Percentiles rank a stretch among this genome's conserved stretches.
Conservation (phyloP, 92 coral and sea anemone genomes). For the Virgularia gustaviana region DNA sequence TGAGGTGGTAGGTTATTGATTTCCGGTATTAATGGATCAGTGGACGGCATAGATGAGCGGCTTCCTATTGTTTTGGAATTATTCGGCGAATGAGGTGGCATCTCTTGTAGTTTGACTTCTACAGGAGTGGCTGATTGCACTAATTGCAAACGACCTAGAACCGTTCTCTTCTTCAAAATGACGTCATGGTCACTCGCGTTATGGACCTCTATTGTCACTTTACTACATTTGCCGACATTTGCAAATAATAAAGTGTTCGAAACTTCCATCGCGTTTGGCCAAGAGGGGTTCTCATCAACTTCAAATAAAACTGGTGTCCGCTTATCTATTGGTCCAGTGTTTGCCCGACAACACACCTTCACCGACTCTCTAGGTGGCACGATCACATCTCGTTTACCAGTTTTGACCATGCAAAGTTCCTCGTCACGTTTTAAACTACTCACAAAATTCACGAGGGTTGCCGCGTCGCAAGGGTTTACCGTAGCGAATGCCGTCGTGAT, state of each 20-base stretch:
- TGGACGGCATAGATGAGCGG: too few relatives aligned
- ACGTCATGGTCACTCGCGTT: too few relatives aligned
- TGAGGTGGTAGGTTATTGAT: constrained; percentile 37
- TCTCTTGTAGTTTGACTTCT: too few relatives aligned
- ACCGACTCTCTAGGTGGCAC: constrained; percentile 11
- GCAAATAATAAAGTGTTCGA: constrained; percentile 33
- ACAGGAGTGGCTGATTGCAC: too few relatives aligned
- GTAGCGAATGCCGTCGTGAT: constrained; percentile 17
- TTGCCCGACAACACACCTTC: constrained; percentile 11
- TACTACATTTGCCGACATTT: neutral
- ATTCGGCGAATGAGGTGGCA: too few relatives aligned
- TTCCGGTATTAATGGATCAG: too few relatives aligned
- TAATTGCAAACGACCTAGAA: too few relatives aligned
- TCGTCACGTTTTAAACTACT: constrained; percentile 16
- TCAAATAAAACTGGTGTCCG: constrained; percentile 64
- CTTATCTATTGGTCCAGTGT: constrained; percentile 52
- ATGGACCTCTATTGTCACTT: neutral
- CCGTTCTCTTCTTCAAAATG: neutral
- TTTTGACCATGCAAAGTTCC: too few relatives aligned
- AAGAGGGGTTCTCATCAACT: constrained; percentile 51
- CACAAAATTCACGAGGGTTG: constrained; percentile 37
- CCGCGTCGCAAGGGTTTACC: constrained; percentile 1
- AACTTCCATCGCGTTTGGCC: constrained; percentile 53
- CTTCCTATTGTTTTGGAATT: too few relatives aligned
- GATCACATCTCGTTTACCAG: too few relatives aligned